Evolutionary conservation across 2,797 vertebrate species (phyloP).

Genomic region (Calcarius lapponicus): DNA sequence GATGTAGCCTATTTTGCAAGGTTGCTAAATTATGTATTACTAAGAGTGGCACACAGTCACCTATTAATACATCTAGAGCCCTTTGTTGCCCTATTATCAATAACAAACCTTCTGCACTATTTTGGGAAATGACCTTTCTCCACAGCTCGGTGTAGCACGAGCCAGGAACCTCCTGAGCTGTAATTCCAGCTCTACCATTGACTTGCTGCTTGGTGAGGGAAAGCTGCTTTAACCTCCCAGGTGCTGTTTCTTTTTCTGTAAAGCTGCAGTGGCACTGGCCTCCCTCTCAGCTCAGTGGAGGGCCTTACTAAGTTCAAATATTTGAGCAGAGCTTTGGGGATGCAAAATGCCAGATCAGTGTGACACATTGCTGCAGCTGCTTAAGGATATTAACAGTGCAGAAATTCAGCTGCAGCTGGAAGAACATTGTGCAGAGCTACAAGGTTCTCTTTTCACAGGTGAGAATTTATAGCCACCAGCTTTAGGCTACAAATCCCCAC

Average conservation of each 20-base stretch:
- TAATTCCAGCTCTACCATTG: conserved; percentile 38
- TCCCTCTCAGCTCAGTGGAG: neutral
- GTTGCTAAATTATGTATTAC: neutral
- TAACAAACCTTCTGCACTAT: conserved; percentile 52
- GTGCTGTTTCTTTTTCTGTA: neutral
- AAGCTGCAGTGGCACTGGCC: neutral
- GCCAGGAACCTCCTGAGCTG: conserved; percentile 38
- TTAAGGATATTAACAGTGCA: neutral
- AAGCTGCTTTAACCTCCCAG: conserved; percentile 14
- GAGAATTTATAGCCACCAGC: neutral
- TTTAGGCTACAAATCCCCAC: neutral
- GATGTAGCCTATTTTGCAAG: neutral
- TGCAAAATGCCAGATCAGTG: neutral
- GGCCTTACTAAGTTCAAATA: neutral
- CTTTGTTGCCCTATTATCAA: conserved; percentile 58
- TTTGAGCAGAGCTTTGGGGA: neutral
- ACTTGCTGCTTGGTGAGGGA: neutral
- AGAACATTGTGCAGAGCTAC: neutral
- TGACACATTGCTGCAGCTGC: neutral
- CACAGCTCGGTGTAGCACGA: neutral
- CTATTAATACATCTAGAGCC: conserved; percentile 37
- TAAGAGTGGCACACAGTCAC: neutral
- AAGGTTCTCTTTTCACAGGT: neutral
- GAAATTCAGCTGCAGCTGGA: conserved; percentile 7
- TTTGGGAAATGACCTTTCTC: conserved; percentile 65